These are phyloP conservation scores for Ageneiosus marmoratus DNA, from an alignment of 2,113 vertebrate genomes.

Conservation along the genomic window DNA sequence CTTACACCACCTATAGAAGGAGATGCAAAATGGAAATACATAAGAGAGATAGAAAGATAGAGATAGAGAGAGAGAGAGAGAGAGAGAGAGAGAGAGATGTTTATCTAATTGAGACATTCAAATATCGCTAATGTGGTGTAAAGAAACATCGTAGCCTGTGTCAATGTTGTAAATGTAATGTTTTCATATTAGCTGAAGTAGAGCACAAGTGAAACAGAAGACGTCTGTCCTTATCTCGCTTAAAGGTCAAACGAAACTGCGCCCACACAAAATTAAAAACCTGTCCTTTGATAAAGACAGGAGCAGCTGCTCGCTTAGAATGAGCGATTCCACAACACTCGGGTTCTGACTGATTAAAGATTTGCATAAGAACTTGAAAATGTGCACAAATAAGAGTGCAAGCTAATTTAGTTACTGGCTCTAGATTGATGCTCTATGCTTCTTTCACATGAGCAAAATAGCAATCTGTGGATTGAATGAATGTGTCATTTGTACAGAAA, in stretches of 20 bases:
- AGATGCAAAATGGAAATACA: constrained; percentile 1
- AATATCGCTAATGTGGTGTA: background rate
- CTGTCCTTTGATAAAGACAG: background rate
- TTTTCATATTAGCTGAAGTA: background rate
- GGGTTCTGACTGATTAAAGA: background rate
- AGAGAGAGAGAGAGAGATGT: background rate
- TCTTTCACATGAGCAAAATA: background rate
- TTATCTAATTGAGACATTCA: background rate
- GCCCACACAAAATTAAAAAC: background rate
- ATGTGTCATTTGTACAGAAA: background rate
- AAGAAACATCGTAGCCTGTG: no score
- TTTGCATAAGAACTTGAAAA: background rate
- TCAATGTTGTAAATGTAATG: background rate
- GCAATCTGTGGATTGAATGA: background rate
- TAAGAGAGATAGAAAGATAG: background rate
- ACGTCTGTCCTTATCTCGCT: background rate
- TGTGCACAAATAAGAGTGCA: background rate
- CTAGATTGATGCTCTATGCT: no score
- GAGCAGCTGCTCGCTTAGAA: background rate
- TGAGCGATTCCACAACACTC: background rate
- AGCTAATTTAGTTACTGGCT: background rate
- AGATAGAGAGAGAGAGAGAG: background rate
- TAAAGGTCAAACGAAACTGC: background rate
- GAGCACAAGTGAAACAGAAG: background rate
- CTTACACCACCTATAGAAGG: constrained; percentile 85